A percentile compares a stretch with the other conserved stretches of the same genome.
These are phyloP conservation scores for Rynchops niger DNA, from an alignment of 2,113 vertebrate species.

Conservation along the genomic window DNA sequence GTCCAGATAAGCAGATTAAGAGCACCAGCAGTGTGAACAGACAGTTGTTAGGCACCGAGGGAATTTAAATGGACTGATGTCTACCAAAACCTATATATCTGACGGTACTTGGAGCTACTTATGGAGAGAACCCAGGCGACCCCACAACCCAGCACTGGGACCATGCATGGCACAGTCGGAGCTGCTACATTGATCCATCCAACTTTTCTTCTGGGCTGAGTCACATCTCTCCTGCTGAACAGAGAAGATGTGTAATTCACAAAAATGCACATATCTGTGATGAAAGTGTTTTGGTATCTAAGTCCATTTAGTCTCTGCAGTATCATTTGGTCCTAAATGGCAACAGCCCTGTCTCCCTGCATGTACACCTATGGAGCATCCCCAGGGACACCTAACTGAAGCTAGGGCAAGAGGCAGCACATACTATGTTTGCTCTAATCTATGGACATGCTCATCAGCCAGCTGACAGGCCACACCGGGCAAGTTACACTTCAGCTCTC, in stretches of 20 bases:
- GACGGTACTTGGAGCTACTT: background rate
- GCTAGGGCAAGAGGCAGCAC: background rate
- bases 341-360: background rate
- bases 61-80: background rate
- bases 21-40: background rate
- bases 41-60: background rate
- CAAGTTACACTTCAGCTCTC: background rate
- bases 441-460: background rate
- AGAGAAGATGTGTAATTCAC: background rate
- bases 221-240: background rate
- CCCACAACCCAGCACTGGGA: background rate
- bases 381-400: background rate
- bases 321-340: background rate
- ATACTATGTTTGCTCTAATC: background rate
- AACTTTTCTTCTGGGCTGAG: background rate
- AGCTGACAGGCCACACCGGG: background rate
- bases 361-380: fast-evolving
- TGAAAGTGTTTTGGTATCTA: background rate
- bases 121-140: background rate
- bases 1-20: background rate
- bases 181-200: fast-evolving
- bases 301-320: background rate
- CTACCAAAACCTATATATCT: background rate
- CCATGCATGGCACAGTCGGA: background rate
- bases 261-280: background rate